Evolutionary conservation across 2,888 invertebrate species (phyloP), one percentile per base, ranked within the genome.

Genomic region (Cataglyphis livida): DNA sequence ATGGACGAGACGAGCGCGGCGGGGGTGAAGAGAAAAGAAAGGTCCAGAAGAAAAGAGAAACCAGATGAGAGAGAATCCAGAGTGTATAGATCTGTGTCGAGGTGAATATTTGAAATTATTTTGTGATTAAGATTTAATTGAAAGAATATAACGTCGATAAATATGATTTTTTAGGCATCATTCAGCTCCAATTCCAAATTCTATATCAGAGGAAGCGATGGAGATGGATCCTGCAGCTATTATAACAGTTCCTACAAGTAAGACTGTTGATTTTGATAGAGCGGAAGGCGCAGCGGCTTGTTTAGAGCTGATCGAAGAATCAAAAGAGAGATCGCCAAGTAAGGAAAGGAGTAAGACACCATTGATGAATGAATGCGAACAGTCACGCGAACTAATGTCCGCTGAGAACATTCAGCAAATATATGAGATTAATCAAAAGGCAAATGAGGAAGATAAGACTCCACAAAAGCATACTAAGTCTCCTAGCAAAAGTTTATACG

Each of bases 21-120:
- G 21, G 93, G 93, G 7, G 95, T 95, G 25, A 95, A 96, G 75
- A 95, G 96, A 89, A 96, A 97, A 94, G 97, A 97, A 95, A 97
- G 97, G 92, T 91, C 92, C 44, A 91, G 91, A 79, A 93, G 92
- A 85, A 94, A 93, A 84, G 92, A 93, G 79, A 88, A 87, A 35
- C 86, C 87, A 32, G 93, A 93, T n/a, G 92, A 93, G 44, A 90
- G 91, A 75, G 92, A 94, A 62, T 86, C 89, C 3, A 91, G 91
- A 82, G 61, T 87, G 18, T 94, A 93, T 41, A 91, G 89, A 84
- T 92, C 93, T 38, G 88, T 88, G 0, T 90, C 93, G 9, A 92
- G 92, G 92, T 91, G 88, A 66, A 75, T 41, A 41, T 25, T 21
- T 28, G 2, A 9, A 70, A 41, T 54, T 41, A 59, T 10, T 35